A percentile compares a stretch with the other conserved stretches of the same genome.
Conservation (phyloP, 30 jellyfish, hydroid and myxozoan genomes). For the Euphysa ruthae region DNA sequence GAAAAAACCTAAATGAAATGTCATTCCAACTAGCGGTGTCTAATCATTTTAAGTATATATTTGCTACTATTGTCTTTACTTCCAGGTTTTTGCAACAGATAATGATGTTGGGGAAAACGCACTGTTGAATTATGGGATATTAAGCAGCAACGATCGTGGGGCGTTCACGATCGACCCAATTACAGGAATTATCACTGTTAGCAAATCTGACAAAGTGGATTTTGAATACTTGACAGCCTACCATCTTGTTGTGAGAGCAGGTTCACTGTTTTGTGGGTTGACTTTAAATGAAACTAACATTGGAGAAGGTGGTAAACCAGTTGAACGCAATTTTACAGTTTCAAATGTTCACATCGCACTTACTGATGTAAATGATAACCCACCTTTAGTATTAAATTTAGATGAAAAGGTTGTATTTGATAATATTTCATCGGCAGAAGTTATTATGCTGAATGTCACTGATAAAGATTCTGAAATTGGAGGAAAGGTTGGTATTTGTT, state of each 20-base stretch:
- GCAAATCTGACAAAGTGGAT: constrained; percentile 30
- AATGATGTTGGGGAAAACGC: constrained; percentile 65
- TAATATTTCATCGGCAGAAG: background rate
- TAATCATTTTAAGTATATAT: no score
- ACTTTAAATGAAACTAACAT: constrained; percentile 48
- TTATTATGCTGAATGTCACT: constrained; percentile 34
- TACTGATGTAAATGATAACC: constrained; percentile 48
- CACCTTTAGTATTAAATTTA: constrained; percentile 26
- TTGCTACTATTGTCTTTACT: no score
- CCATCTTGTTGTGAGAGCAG: constrained; percentile 56
- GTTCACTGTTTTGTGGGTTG: constrained; percentile 53
- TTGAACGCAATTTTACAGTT: constrained; percentile 14
- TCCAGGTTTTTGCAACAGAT: constrained; percentile 82
- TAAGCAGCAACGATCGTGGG: constrained; percentile 71
- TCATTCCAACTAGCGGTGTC: no score
- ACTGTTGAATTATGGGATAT: constrained; percentile 50
- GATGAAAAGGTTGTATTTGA: background rate
- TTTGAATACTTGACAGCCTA: constrained; percentile 30
- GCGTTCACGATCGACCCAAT: constrained; percentile 46
- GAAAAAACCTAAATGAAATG: no score
- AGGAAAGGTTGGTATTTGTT: constrained; percentile 48
- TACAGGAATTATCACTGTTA: constrained; percentile 44
- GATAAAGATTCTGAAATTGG: constrained; percentile 51
- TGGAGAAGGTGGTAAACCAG: constrained; percentile 63
- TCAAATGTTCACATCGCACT: constrained; percentile 41